Evolutionary conservation across 1,140 invertebrate species (phyloP).

Genomic region (Trichonephila clavipes): DNA sequence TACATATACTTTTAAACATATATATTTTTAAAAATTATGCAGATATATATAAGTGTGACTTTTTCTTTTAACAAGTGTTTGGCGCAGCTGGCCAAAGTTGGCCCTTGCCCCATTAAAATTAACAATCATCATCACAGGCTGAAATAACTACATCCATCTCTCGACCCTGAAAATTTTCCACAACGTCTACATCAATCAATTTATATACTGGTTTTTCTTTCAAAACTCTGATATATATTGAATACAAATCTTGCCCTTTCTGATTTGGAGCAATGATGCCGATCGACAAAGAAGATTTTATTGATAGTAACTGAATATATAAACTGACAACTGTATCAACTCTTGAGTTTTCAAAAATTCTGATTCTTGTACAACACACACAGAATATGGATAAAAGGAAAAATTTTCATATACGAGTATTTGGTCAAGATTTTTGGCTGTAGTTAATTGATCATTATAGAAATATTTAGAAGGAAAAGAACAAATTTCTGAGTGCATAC

Average conservation of each 20-base stretch:
- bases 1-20: too few relatives aligned
- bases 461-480: conserved; percentile 89
- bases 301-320: conserved; percentile 82
- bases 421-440: conserved; percentile 79
- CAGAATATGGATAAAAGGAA: conserved; percentile 82
- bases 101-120: too few relatives aligned
- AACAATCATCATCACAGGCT: too few relatives aligned
- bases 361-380: conserved; percentile 82
- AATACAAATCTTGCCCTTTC: conserved; percentile 83
- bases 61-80: too few relatives aligned
- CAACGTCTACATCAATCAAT: too few relatives aligned
- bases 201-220: too few relatives aligned
- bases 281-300: conserved; percentile 77
- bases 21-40: too few relatives aligned
- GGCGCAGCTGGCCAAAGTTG: too few relatives aligned
- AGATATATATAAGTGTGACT: too few relatives aligned
- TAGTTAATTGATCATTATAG: conserved; percentile 85
- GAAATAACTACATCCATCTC: too few relatives aligned
- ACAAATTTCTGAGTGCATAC: conserved; percentile 91
- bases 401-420: conserved; percentile 77
- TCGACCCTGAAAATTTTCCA: too few relatives aligned
- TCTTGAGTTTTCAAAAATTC: conserved; percentile 80
- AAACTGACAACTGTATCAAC: conserved; percentile 82
- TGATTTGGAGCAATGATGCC: conserved; percentile 90
- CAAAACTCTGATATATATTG: too few relatives aligned